Evolutionary conservation across 2,888 invertebrate genomes (phyloP), one percentile per base, ranked within the genome.

Genomic region (Agelastica alni): DNA sequence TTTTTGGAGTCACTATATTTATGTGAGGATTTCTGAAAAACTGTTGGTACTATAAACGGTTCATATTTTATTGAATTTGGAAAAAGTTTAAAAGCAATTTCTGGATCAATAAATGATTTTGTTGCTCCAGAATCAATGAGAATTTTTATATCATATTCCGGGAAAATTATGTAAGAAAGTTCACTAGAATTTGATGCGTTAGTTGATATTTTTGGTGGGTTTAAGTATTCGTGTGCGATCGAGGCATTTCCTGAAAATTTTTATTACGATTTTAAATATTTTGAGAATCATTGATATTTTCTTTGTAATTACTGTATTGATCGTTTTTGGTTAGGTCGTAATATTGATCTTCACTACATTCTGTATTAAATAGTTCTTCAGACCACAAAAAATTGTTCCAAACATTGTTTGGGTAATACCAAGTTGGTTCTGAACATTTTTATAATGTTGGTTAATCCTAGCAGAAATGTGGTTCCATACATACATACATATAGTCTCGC

Each of bases 171-270:
- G 12, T 51, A 51, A 3, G 42, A 32, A 9, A 45, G 31, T 34
- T 30, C 28, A 44, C 64, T 65, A 7, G 14, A 52, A 36, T 51
- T 26, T 17, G 10, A 13, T 10, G 37, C n/a, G 4, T 32, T 32
- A 6, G 13, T 12, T 9, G 32, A 32, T 6, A 32, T 9, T 5
- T 12, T 32, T 32, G n/a, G 32, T 4, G 32, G n/a, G 32, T 32
- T 32, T 32, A 32, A 12, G 32, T 32, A n/a, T n/a, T n/a, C n/a
- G n/a, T n/a, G n/a, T n/a, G n/a, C n/a, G n/a, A n/a, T n/a, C n/a
- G n/a, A n/a, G n/a, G n/a, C n/a, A n/a, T n/a, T n/a, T n/a, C n/a
- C n/a, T n/a, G n/a, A n/a, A n/a, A n/a, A n/a, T n/a, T n/a, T n/a
- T n/a, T n/a, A n/a, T n/a, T n/a, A n/a, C n/a, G n/a, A n/a, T n/a